These are phyloP conservation scores for Glomeris maerens DNA, from an alignment of 1,140 invertebrate genomes.

Conservation along the genomic window DNA sequence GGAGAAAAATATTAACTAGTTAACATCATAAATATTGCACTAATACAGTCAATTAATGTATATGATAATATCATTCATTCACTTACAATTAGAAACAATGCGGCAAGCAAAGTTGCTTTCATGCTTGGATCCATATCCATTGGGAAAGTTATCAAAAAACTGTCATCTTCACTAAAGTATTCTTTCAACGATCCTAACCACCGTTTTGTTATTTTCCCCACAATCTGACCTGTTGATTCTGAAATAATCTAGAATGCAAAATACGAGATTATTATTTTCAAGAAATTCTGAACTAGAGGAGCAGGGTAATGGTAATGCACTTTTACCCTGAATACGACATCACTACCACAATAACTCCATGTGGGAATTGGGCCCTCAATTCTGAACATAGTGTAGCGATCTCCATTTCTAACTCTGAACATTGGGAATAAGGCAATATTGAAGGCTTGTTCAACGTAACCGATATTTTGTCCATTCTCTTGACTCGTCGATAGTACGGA, in stretches of 20 bases:
- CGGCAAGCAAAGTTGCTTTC: conserved; percentile 33
- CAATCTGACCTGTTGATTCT: conserved; percentile 21
- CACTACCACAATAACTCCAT: conserved; percentile 60
- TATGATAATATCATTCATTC: not conserved
- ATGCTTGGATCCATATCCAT: conserved; percentile 33
- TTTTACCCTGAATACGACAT: conserved; percentile 50
- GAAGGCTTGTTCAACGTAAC: conserved; percentile 72
- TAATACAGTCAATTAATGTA: too few relatives aligned
- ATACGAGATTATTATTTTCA: conserved; percentile 17
- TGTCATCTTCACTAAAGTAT: conserved; percentile 35
- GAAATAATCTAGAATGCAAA: conserved; percentile 14
- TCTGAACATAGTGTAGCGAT: conserved; percentile 56
- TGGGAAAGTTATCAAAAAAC: conserved; percentile 35
- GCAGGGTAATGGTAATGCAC: not conserved
- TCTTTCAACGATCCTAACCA: conserved; percentile 33
- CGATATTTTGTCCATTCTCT: too few relatives aligned
- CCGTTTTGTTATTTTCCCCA: conserved; percentile 34
- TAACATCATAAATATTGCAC: not conserved
- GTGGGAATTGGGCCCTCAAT: conserved; percentile 75
- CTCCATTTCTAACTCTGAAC: conserved; percentile 57
- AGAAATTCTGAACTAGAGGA: conserved; percentile 42
- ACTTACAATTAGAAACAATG: conserved; percentile 34
- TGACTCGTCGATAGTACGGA: conserved; percentile 52
- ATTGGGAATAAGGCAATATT: too few relatives aligned
- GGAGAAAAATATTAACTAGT: not conserved